Evolutionary conservation across 2,888 invertebrate species (phyloP).

Genomic region (Hetaerina titia): DNA sequence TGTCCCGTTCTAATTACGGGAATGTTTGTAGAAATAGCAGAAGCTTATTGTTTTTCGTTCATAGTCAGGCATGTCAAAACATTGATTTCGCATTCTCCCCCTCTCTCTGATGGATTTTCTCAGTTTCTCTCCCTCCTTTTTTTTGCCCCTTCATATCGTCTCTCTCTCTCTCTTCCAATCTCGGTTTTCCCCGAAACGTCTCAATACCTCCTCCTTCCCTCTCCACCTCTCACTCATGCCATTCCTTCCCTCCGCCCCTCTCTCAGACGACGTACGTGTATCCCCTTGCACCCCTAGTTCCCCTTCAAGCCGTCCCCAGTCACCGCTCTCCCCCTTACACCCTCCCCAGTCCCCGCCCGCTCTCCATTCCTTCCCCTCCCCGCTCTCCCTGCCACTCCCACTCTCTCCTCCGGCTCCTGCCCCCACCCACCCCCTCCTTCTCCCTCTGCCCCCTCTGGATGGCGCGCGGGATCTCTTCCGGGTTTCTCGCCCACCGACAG

Average conservation of each 20-base stretch:
- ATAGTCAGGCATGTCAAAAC: neutral
- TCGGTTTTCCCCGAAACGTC: neutral
- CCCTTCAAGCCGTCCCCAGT: neutral
- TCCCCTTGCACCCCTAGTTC: neutral
- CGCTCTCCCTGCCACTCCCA: neutral
- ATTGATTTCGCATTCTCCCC: neutral
- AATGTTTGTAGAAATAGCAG: neutral
- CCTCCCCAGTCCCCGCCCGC: neutral
- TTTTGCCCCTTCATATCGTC: no score
- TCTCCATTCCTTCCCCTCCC: neutral
- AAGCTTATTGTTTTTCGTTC: neutral
- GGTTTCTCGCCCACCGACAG: conserved; percentile 54
- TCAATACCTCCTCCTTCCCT: neutral
- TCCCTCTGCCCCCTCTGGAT: conserved; percentile 46
- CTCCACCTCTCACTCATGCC: neutral
- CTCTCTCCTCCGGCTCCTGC: conserved; percentile 20
- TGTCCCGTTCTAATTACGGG: neutral
- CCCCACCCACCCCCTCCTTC: conserved; percentile 20
- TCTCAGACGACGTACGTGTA: neutral
- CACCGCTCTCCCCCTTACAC: conserved; percentile 21
- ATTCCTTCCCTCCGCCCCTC: neutral
- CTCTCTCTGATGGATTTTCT: neutral
- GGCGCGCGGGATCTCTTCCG: conserved; percentile 57
- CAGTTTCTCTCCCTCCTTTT: neutral
- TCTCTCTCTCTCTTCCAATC: neutral